phyloP scores from a whole-genome alignment of 2,888 invertebrate genomes.

The Synanthedon myopaeformis region DNA sequence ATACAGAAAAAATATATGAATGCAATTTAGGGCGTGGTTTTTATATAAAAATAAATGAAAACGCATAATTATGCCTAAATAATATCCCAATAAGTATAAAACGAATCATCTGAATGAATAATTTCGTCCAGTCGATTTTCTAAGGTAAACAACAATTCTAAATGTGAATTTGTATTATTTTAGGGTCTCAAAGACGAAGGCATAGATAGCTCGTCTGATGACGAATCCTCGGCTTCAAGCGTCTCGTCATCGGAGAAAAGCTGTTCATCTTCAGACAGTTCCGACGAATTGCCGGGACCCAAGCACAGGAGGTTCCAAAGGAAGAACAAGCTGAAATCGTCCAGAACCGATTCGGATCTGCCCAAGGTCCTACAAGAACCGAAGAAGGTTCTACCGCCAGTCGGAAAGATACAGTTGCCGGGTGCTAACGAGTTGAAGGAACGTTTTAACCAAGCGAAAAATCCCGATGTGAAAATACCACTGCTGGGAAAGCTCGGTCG shows the following conservation, averaged over 20 bases:
- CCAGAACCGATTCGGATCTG: constrained; percentile 58
- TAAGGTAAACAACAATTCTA: too few relatives aligned
- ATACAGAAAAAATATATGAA: too few relatives aligned
- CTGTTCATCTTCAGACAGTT: constrained; percentile 59
- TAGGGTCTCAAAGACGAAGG: constrained; percentile 68
- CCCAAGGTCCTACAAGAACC: constrained; percentile 34
- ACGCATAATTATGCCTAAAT: too few relatives aligned
- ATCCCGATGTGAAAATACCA: constrained; percentile 41
- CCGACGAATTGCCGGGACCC: constrained; percentile 46
- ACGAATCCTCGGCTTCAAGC: constrained; percentile 54
- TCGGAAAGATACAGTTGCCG: constrained; percentile 24
- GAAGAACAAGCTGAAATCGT: constrained; percentile 55
- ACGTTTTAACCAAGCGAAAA: constrained; percentile 41
- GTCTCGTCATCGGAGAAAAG: constrained; percentile 63
- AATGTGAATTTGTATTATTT: constrained; percentile 3
- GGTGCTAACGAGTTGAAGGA: constrained; percentile 34
- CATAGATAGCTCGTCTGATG: constrained; percentile 65
- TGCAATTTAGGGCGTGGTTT: too few relatives aligned
- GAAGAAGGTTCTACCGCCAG: not conserved
- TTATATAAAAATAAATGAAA: too few relatives aligned
- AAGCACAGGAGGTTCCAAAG: constrained; percentile 45
- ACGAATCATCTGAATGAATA: too few relatives aligned
- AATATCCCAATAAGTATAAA: too few relatives aligned
- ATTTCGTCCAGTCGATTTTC: too few relatives aligned
- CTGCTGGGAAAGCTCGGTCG: constrained; percentile 46